A percentile compares a stretch with the other conserved stretches of the same genome.
These are phyloP conservation scores for Exocentrus adspersus DNA, from an alignment of 2,888 invertebrate species.

Conservation along the genomic window DNA sequence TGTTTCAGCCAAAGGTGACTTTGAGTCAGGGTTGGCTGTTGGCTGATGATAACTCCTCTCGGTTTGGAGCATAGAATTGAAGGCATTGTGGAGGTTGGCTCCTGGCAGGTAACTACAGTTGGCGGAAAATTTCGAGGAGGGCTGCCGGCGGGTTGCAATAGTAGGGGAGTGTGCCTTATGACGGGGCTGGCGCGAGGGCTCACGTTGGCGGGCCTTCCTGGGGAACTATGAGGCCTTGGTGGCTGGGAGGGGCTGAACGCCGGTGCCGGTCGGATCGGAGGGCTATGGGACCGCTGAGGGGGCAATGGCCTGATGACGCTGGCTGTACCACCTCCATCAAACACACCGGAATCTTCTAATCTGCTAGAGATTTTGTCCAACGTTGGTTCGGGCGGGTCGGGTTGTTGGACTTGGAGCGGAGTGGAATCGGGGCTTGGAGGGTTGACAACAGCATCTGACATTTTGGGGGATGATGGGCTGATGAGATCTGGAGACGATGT, in stretches of 20 bases:
- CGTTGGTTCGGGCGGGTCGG: slow-evolving; percentile 62
- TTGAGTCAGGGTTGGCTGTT: slow-evolving; percentile 51
- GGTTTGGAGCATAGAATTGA: slow-evolving; percentile 35
- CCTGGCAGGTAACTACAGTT: slow-evolving; percentile 44
- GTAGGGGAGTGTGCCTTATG: slow-evolving; percentile 57
- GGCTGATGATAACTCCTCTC: slow-evolving; percentile 60
- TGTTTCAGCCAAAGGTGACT: slow-evolving; percentile 60
- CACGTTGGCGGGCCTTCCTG: slow-evolving; percentile 59
- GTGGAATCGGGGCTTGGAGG: slow-evolving; percentile 72
- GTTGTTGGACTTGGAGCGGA: slow-evolving; percentile 61
- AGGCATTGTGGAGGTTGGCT: slow-evolving; percentile 47
- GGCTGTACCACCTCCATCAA: slow-evolving; percentile 64
- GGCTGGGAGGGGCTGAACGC: slow-evolving; percentile 59
- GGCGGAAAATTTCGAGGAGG: slow-evolving; percentile 42
- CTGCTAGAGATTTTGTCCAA: slow-evolving; percentile 64
- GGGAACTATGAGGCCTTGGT: slow-evolving; percentile 62
- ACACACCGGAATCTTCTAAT: slow-evolving; percentile 67
- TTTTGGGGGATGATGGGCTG: slow-evolving; percentile 85
- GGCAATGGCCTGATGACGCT: slow-evolving; percentile 59
- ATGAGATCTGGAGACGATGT: slow-evolving; percentile 90
- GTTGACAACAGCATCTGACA: slow-evolving; percentile 67
- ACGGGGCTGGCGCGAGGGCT: slow-evolving; percentile 61
- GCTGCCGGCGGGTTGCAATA: slow-evolving; percentile 56
- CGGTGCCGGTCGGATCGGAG: slow-evolving; percentile 58
- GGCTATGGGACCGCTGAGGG: slow-evolving; percentile 59